A percentile compares a stretch with the other conserved stretches of the same genome.
These are phyloP conservation scores for Melipona bicolor DNA, from an alignment of 2,888 invertebrate genomes.

Conservation along the genomic window DNA sequence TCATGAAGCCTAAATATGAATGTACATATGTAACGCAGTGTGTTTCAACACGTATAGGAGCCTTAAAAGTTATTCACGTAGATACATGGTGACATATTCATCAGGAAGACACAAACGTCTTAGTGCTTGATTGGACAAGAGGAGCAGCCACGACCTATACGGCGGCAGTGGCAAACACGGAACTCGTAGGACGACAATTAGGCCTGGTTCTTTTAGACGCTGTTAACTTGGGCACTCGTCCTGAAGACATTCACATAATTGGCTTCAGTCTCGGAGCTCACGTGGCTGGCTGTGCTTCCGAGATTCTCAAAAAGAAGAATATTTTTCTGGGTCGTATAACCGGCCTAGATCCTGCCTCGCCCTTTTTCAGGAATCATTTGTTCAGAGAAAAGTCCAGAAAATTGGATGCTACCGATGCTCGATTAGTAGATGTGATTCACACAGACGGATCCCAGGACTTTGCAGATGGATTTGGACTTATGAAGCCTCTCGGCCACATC, in stretches of 20 bases:
- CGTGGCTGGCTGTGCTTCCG: slow-evolving; percentile 87
- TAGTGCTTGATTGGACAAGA: slow-evolving; percentile 86
- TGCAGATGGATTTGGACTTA: slow-evolving; percentile 87
- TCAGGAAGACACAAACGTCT: slow-evolving; percentile 86
- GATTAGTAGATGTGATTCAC: slow-evolving; percentile 89
- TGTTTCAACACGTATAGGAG: no score
- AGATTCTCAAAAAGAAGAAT: slow-evolving; percentile 84
- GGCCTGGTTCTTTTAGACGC: slow-evolving; percentile 85
- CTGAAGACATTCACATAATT: slow-evolving; percentile 85
- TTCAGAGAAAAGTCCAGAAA: slow-evolving; percentile 86
- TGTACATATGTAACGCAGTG: no score
- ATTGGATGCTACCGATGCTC: slow-evolving; percentile 87
- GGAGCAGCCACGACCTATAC: slow-evolving; percentile 87
- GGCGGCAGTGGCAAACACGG: slow-evolving; percentile 87
- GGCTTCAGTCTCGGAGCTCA: slow-evolving; percentile 88
- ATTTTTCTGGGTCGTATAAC: slow-evolving; percentile 86
- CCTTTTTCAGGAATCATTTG: slow-evolving; percentile 86
- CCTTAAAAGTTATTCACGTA: background rate
- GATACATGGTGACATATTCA: background rate
- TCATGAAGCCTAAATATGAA: no score
- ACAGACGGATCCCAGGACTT: slow-evolving; percentile 87
- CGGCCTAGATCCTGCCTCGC: slow-evolving; percentile 87
- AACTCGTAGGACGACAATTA: slow-evolving; percentile 86
- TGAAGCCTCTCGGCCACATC: slow-evolving; percentile 87
- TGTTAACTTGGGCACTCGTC: slow-evolving; percentile 84